Evolutionary conservation across 2,797 vertebrate species (phyloP).

Genomic region (Amblyopsis hoosieri): DNA sequence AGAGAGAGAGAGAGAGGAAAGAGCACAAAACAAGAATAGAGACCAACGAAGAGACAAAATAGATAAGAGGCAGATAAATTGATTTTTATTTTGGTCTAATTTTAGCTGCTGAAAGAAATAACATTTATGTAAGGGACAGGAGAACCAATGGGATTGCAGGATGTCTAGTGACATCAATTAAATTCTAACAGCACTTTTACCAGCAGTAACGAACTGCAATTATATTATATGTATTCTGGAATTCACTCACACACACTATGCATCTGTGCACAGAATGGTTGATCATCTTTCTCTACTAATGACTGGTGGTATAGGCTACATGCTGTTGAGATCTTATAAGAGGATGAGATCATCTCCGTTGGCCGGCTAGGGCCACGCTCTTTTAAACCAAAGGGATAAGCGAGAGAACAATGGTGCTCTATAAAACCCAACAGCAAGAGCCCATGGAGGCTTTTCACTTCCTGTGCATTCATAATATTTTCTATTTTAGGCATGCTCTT

Average conservation of each 20-base stretch:
- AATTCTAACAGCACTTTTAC: neutral
- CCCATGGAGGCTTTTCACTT: conserved; percentile 57
- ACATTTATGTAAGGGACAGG: conserved; percentile 35
- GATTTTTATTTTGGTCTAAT: conserved; percentile 36
- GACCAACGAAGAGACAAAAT: conserved; percentile 4
- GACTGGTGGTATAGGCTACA: conserved; percentile 13
- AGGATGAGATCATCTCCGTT: conserved; percentile 62
- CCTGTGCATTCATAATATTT: conserved; percentile 75
- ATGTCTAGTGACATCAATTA: neutral
- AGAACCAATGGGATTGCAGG: neutral
- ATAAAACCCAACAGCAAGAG: conserved; percentile 63
- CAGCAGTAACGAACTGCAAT: neutral
- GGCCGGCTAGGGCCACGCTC: conserved; percentile 29
- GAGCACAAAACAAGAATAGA: neutral
- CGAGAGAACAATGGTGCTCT: conserved; percentile 70
- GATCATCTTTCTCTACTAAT: conserved; percentile 10
- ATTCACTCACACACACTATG: neutral
- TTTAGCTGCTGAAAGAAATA: conserved; percentile 31
- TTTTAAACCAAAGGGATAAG: conserved; percentile 31
- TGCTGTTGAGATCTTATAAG: conserved; percentile 12
- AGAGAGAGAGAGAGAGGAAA: conserved; percentile 16
- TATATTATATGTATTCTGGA: neutral
- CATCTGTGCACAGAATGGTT: neutral
- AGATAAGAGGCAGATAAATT: conserved; percentile 23
- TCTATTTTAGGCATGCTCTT: conserved; percentile 55